Evolutionary conservation across 2,888 invertebrate genomes (phyloP).

Genomic region (Synergus laeviventris): DNA sequence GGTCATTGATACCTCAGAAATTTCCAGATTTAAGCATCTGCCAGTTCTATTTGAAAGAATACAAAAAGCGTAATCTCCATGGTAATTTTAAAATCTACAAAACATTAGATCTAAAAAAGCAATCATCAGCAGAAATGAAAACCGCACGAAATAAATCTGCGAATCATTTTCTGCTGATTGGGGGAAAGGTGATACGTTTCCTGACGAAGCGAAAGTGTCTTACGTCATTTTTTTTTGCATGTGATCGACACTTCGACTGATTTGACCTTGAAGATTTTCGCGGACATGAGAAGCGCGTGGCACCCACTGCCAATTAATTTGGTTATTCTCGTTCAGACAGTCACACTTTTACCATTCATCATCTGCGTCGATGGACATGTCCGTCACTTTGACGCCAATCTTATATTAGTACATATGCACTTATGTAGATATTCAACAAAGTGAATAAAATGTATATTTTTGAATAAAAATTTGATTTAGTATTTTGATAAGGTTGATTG

Average conservation of each 20-base stretch:
- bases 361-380: constrained; percentile 39
- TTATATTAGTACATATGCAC: not conserved
- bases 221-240: constrained; percentile 26
- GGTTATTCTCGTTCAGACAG: constrained; percentile 38
- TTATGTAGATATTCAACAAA: too few species aligned
- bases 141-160: not conserved
- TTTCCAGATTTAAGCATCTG: not conserved
- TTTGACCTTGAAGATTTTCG: constrained; percentile 31
- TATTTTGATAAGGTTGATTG: too few species aligned
- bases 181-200: not conserved
- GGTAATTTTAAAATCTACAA: too few species aligned
- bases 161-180: not conserved
- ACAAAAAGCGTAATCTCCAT: not conserved
- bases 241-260: constrained; percentile 26
- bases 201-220: constrained; percentile 1
- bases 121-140: not conserved
- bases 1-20: not conserved
- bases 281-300: constrained; percentile 34
- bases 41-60: not conserved
- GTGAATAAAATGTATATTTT: too few species aligned
- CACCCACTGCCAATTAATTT: constrained; percentile 43
- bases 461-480: too few species aligned
- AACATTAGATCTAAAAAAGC: too few species aligned
- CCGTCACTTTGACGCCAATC: constrained; percentile 13
- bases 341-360: constrained; percentile 42